Percentiles rank a stretch among this genome's conserved stretches.
Evolutionary conservation across 1,140 invertebrate genomes (phyloP).

Genomic region (Neotoxoptera formosana): DNA sequence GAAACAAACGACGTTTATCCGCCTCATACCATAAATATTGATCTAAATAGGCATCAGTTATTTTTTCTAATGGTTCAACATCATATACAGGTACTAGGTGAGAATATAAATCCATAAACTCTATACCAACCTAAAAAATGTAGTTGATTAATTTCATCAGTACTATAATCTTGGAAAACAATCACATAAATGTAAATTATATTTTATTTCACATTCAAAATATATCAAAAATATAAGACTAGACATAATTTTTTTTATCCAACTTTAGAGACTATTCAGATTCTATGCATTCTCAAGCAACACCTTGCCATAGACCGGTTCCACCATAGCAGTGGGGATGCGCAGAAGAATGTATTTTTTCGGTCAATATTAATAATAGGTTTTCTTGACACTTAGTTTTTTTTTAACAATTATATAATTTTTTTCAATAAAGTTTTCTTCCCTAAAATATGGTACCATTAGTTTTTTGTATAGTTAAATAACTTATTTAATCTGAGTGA

Average conservation of each 20-base stretch:
- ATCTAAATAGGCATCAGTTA: conserved; percentile 99
- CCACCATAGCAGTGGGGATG: background rate
- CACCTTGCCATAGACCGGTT: background rate
- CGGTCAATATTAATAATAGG: too few relatives aligned
- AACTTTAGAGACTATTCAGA: background rate
- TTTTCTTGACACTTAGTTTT: too few relatives aligned
- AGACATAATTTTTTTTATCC: background rate
- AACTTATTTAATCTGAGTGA: too few relatives aligned
- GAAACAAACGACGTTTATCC: conserved; percentile 95
- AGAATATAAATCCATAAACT: conserved; percentile 99
- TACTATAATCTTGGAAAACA: background rate
- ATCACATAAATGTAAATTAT: background rate
- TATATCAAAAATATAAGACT: background rate
- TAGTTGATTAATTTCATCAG: background rate
- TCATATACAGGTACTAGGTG: conserved; percentile 99
- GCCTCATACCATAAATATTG: conserved; percentile 99
- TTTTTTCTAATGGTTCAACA: conserved; percentile 98
- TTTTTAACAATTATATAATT: too few relatives aligned
- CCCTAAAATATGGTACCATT: too few relatives aligned
- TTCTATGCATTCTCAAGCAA: background rate
- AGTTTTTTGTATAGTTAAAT: too few relatives aligned
- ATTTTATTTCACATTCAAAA: background rate
- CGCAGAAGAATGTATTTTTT: background rate
- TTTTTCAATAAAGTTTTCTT: too few relatives aligned
- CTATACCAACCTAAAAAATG: conserved; percentile 83